Evolutionary conservation across 2,888 invertebrate species (phyloP), one percentile per base, ranked within the genome.

Genomic region (Microctonus hyperodae): DNA sequence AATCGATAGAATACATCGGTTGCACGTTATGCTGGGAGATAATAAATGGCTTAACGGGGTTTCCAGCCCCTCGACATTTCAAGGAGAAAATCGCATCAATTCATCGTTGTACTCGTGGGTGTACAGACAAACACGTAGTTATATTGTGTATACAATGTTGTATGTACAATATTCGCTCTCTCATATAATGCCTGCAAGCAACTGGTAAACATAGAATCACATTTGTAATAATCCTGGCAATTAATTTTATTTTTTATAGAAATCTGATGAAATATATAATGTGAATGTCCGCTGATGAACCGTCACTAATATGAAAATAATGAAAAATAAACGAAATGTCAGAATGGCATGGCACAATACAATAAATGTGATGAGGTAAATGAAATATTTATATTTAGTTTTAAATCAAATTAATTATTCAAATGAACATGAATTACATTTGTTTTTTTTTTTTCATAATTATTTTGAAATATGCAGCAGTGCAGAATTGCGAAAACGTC

Each of bases 11-110:
- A 44, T 25, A 25, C 2, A 28, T 35, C 16, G 44, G 23, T 9
- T 50, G 35, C 25, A 51, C 58, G 20, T 40, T 40, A 33, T 20
- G 23, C 11, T 22, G 40, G 33, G 40, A 37, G 51, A 48, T 60
- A 60, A 65, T 33, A 37, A 60, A 60, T 55, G 60, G 25, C 55
- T 60, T 11, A n/a, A 55, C 48, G 6, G 9, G 44, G 25, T 28
- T n/a, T 1, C n/a, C 7, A 22, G 13, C 7, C 20, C 20, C 58
- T 40, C n/a, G 3, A 23, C 23, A 20, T 5, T 35, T 23, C 7
- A 10, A 7, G 23, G 25, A 35, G 13, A 37, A 23, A 58, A 35
- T 25, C n/a, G 22, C 13, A 37, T 58, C 23, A 58, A 58, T 58
- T 51, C 25, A 50, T 50, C 23, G 25, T 25, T 20, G 25, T 13